Evolutionary conservation across 2,797 vertebrate species (phyloP), one percentile per base, ranked within the genome.

Genomic region (Sus cebifrons): DNA sequence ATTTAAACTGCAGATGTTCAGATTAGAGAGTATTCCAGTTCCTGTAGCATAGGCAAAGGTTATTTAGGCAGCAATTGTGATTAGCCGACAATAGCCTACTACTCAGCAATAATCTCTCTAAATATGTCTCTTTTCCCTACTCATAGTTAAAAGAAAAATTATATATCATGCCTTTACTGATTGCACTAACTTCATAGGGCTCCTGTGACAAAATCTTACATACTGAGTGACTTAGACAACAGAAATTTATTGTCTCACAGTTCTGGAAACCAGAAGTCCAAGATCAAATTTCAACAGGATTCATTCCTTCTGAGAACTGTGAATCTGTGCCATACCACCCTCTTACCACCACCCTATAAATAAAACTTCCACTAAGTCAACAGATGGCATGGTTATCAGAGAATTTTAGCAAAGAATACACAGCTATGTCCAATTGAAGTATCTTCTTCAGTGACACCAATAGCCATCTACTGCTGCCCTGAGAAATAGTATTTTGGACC

Each of bases 1-100:
- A 74, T 71, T 87, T 92, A 89, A 96, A 49, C 13, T n/a, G 32
- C 21, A 86, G 74, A 15, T 2, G 44, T 91, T 78, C 7, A 88
- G 54, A 10, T 40, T 65, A 95, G 16, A 62, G 3, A 71, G 4
- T 2, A 56, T 93, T 58, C 36, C 54, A 81, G 15, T 1, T 1
- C 13, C 23, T 36, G 0, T n/a, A 70, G 17, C 60, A 16, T 18
- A n/a, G 10, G 14, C 13, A 75, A 68, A 32, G 4, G 12, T 94
- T 71, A 29, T 44, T 17, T 92, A 74, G 9, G 2, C 64, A 73
- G 3, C 2, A 70, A 12, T 44, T 65, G 4, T 36, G 15, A 68
- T 44, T 8, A 49, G 29, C 6, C 78, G 9, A 29, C 1, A 16
- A 36, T 60, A 64, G 65, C 13, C 2, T 13, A 17, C 21, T 49